Evolutionary conservation across 64 coral and sea anemone genomes (phyloP).

Genomic region (Trachythela sp.): DNA sequence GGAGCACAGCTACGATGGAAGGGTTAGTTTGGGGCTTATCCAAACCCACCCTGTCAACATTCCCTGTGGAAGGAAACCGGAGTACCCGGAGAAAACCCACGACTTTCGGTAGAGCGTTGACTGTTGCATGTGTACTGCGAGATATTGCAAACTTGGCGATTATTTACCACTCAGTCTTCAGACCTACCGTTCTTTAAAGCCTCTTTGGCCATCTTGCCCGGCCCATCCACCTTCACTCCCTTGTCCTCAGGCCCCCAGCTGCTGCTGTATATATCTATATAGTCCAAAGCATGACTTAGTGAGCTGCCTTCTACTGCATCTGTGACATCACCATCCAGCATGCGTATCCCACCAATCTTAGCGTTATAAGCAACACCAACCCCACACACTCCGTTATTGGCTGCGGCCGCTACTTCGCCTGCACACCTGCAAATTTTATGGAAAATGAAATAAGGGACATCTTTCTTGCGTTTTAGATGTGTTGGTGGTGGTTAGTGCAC

Average conservation of each 20-base stretch:
- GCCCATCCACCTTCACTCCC: conserved; percentile 83
- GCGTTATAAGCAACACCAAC: conserved; percentile 94
- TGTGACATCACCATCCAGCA: conserved; percentile 98
- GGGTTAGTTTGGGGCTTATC: too few species aligned
- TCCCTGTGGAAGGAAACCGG: too few species aligned
- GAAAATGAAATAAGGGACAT: not conserved
- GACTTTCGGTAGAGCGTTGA: too few species aligned
- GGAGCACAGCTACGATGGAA: too few species aligned
- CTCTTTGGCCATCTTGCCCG: conserved; percentile 67
- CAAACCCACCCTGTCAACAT: too few species aligned
- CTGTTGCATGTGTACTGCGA: too few species aligned
- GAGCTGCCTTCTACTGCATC: conserved; percentile 81
- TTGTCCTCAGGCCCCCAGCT: conserved; percentile 99
- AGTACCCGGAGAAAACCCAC: too few species aligned
- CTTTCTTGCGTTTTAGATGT: not conserved
- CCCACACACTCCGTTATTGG: conserved; percentile 72
- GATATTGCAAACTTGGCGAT: too few species aligned
- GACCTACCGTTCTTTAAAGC: conserved; percentile 78
- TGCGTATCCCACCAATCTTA: conserved; percentile 82
- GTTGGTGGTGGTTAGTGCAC: too few species aligned
- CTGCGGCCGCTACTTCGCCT: conserved; percentile 83
- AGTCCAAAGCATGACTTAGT: conserved; percentile 55
- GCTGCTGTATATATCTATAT: conserved; percentile 96
- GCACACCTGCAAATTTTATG: conserved; percentile 58
- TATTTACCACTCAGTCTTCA: too few species aligned